Conservation (phyloP, 2,797 vertebrate genomes). For the Steatocranus sp. region DNA sequence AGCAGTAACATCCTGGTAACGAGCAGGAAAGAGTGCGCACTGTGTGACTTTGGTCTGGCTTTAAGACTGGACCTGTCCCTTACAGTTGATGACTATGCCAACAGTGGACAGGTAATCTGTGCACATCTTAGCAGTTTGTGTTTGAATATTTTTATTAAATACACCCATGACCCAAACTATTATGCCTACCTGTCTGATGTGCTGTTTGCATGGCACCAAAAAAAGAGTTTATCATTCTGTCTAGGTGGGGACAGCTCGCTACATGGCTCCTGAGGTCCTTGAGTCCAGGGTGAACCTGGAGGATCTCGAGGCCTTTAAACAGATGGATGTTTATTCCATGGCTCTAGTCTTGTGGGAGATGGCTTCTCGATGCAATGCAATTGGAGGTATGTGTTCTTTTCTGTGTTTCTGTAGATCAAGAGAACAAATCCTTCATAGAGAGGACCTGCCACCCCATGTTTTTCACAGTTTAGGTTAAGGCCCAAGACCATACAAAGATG, state of each 20-base stretch:
- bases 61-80: constrained; percentile 81
- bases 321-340: constrained; percentile 92
- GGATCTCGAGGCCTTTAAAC: constrained; percentile 89
- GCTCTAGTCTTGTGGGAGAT: constrained; percentile 89
- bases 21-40: constrained; percentile 75
- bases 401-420: background rate
- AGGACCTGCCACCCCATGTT: background rate
- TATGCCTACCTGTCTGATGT: background rate
- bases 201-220: background rate
- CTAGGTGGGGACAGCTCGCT: constrained; percentile 88
- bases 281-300: constrained; percentile 90
- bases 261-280: constrained; percentile 90
- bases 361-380: constrained; percentile 82
- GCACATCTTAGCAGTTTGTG: background rate
- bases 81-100: constrained; percentile 84
- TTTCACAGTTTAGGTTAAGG: background rate
- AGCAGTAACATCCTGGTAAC: constrained; percentile 87
- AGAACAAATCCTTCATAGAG: background rate
- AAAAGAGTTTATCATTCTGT: background rate
- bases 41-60: constrained; percentile 88
- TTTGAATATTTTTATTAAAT: background rate
- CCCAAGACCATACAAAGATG: background rate
- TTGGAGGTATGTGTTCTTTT: constrained; percentile 71
- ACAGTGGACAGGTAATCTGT: constrained; percentile 82
- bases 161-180: background rate